Conservation (phyloP, 2,113 vertebrate genomes). For the Passerina amoena region DNA sequence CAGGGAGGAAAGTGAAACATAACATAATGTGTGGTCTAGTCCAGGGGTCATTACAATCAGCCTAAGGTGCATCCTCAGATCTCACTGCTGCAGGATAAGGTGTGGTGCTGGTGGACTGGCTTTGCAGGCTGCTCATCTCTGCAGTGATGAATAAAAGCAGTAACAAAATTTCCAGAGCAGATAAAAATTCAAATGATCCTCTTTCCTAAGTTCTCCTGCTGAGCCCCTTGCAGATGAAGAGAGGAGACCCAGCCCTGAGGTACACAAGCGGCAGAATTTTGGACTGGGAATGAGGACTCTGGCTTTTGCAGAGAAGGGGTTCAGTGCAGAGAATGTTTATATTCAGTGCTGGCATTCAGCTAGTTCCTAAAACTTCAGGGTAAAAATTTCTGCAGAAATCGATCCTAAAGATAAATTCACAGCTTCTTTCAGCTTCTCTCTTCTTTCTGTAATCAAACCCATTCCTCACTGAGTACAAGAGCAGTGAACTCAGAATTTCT, state of each 20-base stretch:
- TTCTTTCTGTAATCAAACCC: slow-evolving; percentile 4
- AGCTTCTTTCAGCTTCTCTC: not conserved
- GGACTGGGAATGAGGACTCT: not conserved
- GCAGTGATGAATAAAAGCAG: not conserved
- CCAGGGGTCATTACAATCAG: not conserved
- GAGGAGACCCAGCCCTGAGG: not conserved
- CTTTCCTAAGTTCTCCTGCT: not conserved
- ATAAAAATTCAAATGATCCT: not conserved
- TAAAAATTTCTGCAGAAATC: not conserved
- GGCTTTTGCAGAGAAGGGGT: not conserved
- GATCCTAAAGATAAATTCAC: not conserved
- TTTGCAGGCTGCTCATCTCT: not conserved
- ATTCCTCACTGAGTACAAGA: not conserved
- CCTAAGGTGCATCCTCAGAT: not conserved
- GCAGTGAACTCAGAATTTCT: not conserved
- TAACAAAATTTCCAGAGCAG: not conserved
- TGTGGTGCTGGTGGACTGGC: not conserved
- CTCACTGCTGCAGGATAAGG: not conserved
- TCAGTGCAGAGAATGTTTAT: not conserved
- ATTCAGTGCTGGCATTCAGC: not conserved
- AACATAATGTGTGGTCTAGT: not conserved
- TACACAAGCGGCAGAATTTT: not conserved
- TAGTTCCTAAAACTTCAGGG: not conserved
- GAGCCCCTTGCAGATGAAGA: not conserved
- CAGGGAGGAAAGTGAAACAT: not conserved